Percentiles rank a stretch among this genome's conserved stretches.
These are phyloP conservation scores for Falco novaeseelandiae DNA, from an alignment of 2,797 vertebrate genomes.

Conservation along the genomic window DNA sequence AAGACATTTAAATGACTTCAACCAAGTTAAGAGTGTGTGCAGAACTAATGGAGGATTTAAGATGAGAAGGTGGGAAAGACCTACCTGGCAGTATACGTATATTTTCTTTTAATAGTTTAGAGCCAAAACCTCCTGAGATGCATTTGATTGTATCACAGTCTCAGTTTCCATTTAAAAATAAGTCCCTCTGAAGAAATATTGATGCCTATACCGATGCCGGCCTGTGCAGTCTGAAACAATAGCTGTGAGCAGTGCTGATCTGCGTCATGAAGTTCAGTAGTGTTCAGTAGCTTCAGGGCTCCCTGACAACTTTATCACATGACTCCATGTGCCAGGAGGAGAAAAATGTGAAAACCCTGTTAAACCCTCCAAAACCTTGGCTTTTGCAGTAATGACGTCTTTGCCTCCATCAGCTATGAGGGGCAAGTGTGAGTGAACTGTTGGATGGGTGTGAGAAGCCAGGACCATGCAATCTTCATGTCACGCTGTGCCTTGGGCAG, in stretches of 20 bases:
- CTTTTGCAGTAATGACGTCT: not conserved
- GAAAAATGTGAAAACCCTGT: not conserved
- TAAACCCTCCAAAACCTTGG: not conserved
- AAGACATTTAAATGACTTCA: not conserved
- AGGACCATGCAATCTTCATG: not conserved
- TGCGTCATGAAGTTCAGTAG: not conserved
- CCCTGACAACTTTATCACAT: not conserved
- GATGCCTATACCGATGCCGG: not conserved
- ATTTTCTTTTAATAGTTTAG: not conserved
- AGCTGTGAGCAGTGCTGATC: not conserved
- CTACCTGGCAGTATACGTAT: not conserved
- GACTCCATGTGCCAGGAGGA: not conserved
- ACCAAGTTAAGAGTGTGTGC: not conserved
- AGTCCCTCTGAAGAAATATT: not conserved
- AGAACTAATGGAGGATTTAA: not conserved
- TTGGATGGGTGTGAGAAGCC: not conserved
- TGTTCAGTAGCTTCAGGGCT: not conserved
- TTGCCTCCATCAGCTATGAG: not conserved
- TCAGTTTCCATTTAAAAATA: not conserved
- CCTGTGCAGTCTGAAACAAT: not conserved
- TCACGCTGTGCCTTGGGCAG: conserved; percentile 49
- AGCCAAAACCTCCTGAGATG: not conserved
- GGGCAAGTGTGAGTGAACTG: not conserved
- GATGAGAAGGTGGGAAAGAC: not conserved
- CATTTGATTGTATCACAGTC: not conserved